These are phyloP conservation scores for Gymnocephalus cernua DNA, from an alignment of 2,113 vertebrate genomes.

Conservation along the genomic window DNA sequence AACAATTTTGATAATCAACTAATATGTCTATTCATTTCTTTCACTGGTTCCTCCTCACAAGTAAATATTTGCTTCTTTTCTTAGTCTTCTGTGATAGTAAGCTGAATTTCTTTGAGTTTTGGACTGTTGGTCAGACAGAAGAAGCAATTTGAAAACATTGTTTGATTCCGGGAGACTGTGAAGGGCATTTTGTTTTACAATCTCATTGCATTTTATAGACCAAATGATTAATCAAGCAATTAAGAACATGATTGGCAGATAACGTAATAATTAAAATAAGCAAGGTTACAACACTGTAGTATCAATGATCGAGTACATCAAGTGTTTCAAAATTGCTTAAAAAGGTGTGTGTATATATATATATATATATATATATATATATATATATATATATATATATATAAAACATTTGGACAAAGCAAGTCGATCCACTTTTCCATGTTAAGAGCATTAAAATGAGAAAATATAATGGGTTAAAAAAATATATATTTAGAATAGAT, in stretches of 20 bases:
- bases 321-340: too few species aligned
- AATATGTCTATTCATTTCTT: neutral
- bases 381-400: too few species aligned
- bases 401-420: too few species aligned
- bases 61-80: neutral
- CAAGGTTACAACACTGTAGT: neutral
- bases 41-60: neutral
- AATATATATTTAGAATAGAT: too few species aligned
- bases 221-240: neutral
- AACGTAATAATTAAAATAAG: neutral
- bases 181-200: neutral
- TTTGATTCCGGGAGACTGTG: neutral
- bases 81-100: neutral
- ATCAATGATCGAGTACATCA: neutral
- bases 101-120: neutral
- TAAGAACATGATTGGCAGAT: neutral
- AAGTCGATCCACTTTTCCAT: too few species aligned
- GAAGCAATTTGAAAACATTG: neutral
- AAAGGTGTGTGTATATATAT: too few species aligned
- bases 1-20: neutral
- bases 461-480: too few species aligned
- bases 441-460: too few species aligned
- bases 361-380: too few species aligned
- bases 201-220: neutral
- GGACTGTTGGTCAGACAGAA: neutral